Evolutionary conservation across 92 coral and sea anemone genomes (phyloP).

Genomic region (Porites cylindrica): DNA sequence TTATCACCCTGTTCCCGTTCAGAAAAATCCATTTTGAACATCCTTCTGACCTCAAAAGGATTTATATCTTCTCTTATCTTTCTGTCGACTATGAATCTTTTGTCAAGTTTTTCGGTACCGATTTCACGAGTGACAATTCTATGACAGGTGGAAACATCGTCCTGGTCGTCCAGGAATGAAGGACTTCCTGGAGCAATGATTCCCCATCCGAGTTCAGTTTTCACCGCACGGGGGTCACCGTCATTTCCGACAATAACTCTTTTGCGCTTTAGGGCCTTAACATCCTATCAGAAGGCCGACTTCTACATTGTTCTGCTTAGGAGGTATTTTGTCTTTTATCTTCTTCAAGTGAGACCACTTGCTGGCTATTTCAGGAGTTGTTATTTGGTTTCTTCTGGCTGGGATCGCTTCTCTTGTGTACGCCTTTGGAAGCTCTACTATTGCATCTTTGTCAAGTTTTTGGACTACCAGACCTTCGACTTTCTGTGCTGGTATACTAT

Average conservation of each 20-base stretch:
- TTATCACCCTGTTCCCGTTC: background rate
- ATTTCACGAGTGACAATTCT: conserved; percentile 18
- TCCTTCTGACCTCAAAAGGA: conserved; percentile 23
- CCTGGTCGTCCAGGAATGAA: background rate
- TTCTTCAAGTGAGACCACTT: conserved; percentile 40
- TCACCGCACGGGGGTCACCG: no score
- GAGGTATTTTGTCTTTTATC: conserved; percentile 41
- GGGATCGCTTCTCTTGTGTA: conserved; percentile 54
- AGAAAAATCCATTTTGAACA: conserved; percentile 47
- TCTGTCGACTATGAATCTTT: background rate
- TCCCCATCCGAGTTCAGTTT: conserved; percentile 60
- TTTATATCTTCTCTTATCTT: conserved; percentile 47
- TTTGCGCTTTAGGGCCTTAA: no score
- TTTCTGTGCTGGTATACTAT: conserved; percentile 46
- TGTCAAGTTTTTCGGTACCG: background rate
- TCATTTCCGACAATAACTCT: no score
- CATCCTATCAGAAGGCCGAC: no score
- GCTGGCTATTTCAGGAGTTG: conserved; percentile 49
- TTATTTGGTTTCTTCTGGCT: conserved; percentile 59
- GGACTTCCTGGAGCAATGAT: conserved; percentile 52
- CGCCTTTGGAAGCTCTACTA: conserved; percentile 40
- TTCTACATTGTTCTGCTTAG: no score
- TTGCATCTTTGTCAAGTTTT: conserved; percentile 11
- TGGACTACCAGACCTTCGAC: conserved; percentile 49
- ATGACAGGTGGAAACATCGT: conserved; percentile 25